Base-by-base conservation (phyloP, 2,888 invertebrate species). In the Eueremaeus valkanovi region DNA sequence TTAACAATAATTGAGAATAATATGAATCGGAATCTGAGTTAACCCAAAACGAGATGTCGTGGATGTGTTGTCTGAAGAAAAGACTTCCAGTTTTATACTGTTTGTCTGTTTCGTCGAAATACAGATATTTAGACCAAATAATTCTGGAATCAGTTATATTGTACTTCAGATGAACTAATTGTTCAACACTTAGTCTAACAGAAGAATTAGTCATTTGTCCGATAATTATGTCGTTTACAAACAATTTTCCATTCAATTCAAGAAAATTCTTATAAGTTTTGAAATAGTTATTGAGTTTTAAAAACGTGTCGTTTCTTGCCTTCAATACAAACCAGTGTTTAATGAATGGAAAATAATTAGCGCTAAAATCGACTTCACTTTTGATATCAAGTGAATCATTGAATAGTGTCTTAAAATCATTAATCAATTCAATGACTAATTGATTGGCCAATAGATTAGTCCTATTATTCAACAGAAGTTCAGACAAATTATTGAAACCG, bases 101-200 rank as follows among this genome's bases (percentile, higher is more conserved):
- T 21, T 42, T 21, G 13, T 68, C 40, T 6, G 9, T 6, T 68
- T 68, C 24, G 21, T 68, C 68, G 8, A 68, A 33, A 51, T 24
- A 40, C n/a, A 75, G 33, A 72, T 75, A 72, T 36, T 75, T 72
- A 24, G 75, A 75, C 45, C 68, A 75, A 24, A 75, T 27, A 70
- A 75, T 75, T 51, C 49, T 33, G 16, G 70, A 42, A 55, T 75
- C 70, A 40, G 29, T 75, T 27, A 75, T 27, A 27, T 75, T 68
- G 21, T 36, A 75, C 51, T 51, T 51, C 13, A 75, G 27, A 31
- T 49, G 55, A 27, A 49, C 11, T 24, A 66, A 55, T 18, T 24
- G 29, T 68, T 75, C 72, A 27, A 68, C 51, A 24, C 21, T 55
- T 33, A 73, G 29, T 55, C 49, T 73, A 9, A 73, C 11, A 9